Conservation (phyloP, 2,888 invertebrate species). For the Cerceris ruficornis region DNA sequence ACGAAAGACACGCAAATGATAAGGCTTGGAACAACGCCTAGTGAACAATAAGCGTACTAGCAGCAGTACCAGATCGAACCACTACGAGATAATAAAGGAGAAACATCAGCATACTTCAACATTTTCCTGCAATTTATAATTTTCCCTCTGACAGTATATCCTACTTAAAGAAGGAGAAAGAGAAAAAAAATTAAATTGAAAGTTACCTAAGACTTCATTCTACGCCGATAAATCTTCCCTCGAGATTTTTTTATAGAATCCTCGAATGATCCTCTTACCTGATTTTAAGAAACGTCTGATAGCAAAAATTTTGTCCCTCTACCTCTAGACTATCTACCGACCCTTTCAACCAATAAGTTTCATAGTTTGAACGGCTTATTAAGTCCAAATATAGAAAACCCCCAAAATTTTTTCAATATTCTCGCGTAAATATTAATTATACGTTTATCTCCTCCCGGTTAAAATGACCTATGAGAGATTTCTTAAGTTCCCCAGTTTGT, state of each 20-base stretch:
- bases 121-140: no score
- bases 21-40: no score
- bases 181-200: no score
- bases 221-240: slow-evolving; percentile 20
- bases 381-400: neutral
- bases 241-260: slow-evolving; percentile 60
- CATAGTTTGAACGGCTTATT: neutral
- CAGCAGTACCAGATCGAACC: no score
- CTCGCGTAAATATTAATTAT: neutral
- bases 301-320: slow-evolving; percentile 73
- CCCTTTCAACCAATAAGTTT: slow-evolving; percentile 7
- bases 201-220: neutral
- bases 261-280: slow-evolving; percentile 75
- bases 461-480: neutral
- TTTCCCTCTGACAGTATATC: neutral
- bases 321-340: slow-evolving; percentile 1
- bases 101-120: no score
- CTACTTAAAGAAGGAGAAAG: no score
- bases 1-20: no score
- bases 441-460: neutral
- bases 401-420: neutral
- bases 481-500: neutral
- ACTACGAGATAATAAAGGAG: no score
- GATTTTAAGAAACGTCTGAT: slow-evolving; percentile 69
- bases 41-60: no score